Conservation (phyloP, 2,888 invertebrate genomes). For the Netelia fuscicornis region DNA sequence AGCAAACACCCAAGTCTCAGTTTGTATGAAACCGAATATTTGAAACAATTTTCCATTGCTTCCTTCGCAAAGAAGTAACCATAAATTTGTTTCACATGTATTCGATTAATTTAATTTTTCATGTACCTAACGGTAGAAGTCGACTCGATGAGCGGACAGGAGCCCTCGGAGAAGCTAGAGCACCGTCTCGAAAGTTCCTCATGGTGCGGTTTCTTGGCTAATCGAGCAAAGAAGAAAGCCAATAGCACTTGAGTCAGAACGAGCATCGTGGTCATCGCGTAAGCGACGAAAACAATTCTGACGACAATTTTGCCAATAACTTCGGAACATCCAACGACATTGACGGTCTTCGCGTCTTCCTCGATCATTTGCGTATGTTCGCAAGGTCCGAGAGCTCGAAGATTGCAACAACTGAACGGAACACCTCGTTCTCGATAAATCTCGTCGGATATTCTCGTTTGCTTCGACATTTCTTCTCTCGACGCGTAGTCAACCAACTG, state of each 20-base stretch:
- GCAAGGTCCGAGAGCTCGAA: slow-evolving; percentile 74
- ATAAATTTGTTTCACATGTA: too few relatives aligned
- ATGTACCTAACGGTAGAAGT: slow-evolving; percentile 31
- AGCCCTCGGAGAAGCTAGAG: slow-evolving; percentile 14
- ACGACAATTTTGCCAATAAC: slow-evolving; percentile 75
- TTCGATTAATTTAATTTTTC: neutral
- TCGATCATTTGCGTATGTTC: slow-evolving; percentile 75
- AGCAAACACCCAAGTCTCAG: neutral
- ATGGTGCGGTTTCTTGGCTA: slow-evolving; percentile 60
- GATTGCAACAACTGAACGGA: slow-evolving; percentile 81
- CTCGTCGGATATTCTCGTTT: slow-evolving; percentile 74
- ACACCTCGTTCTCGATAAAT: slow-evolving; percentile 73
- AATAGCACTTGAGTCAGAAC: slow-evolving; percentile 76
- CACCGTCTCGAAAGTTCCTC: slow-evolving; percentile 12
- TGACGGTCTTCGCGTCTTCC: slow-evolving; percentile 74
- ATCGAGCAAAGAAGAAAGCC: slow-evolving; percentile 73
- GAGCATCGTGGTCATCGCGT: slow-evolving; percentile 77
- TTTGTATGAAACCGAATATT: neutral
- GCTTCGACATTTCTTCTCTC: slow-evolving; percentile 73
- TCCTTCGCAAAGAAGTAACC: too few relatives aligned
- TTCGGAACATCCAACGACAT: slow-evolving; percentile 77
- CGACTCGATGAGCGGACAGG: slow-evolving; percentile 3
- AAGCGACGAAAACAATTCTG: slow-evolving; percentile 78
- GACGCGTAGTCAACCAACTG: slow-evolving; percentile 75
- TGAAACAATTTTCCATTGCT: too few relatives aligned